A percentile compares a stretch with the other conserved stretches of the same genome.
Conservation (phyloP, 2,113 vertebrate species). For the Prunella fulvescens region DNA sequence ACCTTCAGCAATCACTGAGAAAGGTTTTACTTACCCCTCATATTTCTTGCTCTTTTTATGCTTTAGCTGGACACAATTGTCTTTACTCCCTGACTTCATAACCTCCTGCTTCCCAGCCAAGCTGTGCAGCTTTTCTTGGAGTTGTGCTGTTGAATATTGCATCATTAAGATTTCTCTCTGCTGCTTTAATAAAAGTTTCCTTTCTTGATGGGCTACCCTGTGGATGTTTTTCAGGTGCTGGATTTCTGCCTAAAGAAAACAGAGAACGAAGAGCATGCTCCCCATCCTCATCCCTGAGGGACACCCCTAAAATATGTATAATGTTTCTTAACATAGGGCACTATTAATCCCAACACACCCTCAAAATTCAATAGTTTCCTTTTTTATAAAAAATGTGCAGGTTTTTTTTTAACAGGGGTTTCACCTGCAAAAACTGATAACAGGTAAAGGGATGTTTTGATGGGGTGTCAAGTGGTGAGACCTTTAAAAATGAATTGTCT, state of each 20-base stretch:
- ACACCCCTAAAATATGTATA: no score
- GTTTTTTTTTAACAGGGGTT: background rate
- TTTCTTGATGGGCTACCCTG: constrained; percentile 42
- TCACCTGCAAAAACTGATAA: background rate
- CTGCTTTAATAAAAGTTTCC: constrained; percentile 65
- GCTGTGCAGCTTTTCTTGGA: constrained; percentile 27
- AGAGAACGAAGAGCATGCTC: background rate
- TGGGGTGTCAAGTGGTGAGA: background rate
- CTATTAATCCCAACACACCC: background rate
- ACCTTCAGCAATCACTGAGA: background rate
- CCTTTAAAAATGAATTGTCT: background rate
- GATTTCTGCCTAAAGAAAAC: constrained; percentile 63
- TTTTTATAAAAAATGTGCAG: background rate
- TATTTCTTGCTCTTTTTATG: background rate
- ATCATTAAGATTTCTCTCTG: constrained; percentile 55
- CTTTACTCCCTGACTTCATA: background rate
- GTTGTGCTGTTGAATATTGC: background rate
- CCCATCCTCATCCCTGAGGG: no score
- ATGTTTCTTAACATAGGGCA: background rate
- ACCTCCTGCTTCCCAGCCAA: background rate
- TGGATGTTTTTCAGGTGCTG: constrained; percentile 30
- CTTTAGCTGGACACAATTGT: background rate
- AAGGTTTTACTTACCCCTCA: constrained; percentile 1
- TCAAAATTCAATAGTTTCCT: background rate
- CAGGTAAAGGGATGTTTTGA: background rate